Conservation (phyloP, 2,113 vertebrate genomes). For the Hemicordylus capensis region DNA sequence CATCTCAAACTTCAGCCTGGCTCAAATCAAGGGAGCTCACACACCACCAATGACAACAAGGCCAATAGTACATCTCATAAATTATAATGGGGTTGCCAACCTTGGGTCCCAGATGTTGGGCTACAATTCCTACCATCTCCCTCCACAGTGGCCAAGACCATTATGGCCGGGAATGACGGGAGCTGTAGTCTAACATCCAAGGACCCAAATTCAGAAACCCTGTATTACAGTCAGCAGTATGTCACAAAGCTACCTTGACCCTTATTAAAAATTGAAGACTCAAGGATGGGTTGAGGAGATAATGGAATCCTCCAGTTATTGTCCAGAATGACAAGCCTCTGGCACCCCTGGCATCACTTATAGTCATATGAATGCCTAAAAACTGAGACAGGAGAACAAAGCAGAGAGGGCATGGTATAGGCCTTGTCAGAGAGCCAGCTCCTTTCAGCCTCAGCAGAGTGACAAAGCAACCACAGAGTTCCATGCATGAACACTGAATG, state of each 20-base stretch:
- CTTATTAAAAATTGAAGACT: not conserved
- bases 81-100: too few relatives aligned
- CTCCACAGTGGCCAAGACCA: too few relatives aligned
- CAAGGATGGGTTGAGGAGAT: not conserved
- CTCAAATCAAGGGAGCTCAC: too few relatives aligned
- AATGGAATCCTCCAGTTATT: not conserved
- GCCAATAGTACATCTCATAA: too few relatives aligned
- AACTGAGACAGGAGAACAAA: not conserved
- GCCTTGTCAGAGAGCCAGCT: not conserved
- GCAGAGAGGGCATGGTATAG: too few relatives aligned
- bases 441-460: not conserved
- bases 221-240: not conserved
- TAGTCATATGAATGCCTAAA: not conserved
- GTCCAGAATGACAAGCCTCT: not conserved
- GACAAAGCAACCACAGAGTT: not conserved
- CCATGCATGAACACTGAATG: fast-evolving
- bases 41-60: too few relatives aligned
- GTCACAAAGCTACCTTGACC: not conserved
- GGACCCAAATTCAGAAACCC: not conserved
- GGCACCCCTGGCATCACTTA: not conserved
- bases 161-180: too few relatives aligned
- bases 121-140: too few relatives aligned
- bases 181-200: not conserved
- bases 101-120: too few relatives aligned
- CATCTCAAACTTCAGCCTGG: too few relatives aligned